Conservation (phyloP, 2,113 vertebrate genomes). For the Melanerpes formicivorus region DNA sequence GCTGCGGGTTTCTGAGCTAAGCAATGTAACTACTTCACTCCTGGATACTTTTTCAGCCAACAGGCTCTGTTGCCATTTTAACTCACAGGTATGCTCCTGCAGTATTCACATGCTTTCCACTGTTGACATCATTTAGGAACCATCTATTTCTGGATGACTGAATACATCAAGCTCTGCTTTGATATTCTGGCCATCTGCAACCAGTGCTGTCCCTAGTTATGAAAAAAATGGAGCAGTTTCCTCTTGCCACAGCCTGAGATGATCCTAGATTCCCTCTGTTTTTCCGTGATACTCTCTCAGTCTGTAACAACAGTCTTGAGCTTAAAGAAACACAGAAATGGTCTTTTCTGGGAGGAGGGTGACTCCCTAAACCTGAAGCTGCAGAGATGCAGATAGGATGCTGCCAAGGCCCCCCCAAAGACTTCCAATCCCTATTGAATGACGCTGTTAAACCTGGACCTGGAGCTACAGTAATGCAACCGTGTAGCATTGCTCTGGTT, state of each 20-base stretch:
- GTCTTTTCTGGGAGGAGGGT: neutral
- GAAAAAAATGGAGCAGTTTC: neutral
- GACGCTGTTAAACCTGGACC: neutral
- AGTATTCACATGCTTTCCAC: neutral
- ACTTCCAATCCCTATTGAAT: neutral
- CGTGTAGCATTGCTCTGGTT: neutral
- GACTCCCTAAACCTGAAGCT: neutral
- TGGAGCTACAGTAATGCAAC: neutral
- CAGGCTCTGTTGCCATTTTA: neutral
- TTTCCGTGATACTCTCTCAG: neutral
- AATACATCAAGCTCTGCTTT: neutral
- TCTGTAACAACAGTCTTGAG: neutral
- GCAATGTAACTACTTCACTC: accelerated
- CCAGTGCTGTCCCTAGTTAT: neutral
- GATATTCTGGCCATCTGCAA: neutral
- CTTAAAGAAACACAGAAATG: neutral
- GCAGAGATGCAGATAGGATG: neutral
- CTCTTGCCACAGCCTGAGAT: neutral
- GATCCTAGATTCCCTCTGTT: neutral
- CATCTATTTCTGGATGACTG: neutral
- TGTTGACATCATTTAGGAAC: neutral
- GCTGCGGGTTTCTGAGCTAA: neutral
- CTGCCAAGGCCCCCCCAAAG: neutral
- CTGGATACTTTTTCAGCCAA: neutral
- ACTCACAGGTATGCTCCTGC: neutral